Conservation (phyloP, 2,888 invertebrate genomes). For the Xylocampa areola region DNA sequence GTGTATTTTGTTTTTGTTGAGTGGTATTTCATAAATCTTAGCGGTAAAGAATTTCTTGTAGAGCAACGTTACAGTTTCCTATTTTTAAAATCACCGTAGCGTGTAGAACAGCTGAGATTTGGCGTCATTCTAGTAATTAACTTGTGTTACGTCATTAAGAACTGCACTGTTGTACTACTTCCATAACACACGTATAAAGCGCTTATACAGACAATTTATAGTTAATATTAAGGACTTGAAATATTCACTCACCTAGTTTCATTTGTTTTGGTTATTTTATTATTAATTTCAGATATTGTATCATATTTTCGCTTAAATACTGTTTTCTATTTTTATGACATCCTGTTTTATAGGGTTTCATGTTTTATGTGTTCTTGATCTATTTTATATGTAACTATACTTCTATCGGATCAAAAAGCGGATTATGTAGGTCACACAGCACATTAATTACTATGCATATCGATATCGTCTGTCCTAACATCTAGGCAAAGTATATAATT, state of each 20-base stretch:
- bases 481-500: no score
- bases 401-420: no score
- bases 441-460: no score
- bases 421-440: no score
- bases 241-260: constrained; percentile 48
- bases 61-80: constrained; percentile 58
- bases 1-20: constrained; percentile 44
- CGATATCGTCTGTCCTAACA: no score
- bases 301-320: constrained; percentile 42
- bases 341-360: constrained; percentile 32
- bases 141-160: constrained; percentile 54
- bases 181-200: constrained; percentile 30
- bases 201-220: constrained; percentile 23
- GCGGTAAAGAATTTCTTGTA: constrained; percentile 52
- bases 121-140: constrained; percentile 62
- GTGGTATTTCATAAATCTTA: constrained; percentile 53
- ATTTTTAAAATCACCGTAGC: constrained; percentile 60
- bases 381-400: no score
- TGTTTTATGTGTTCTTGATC: neutral
- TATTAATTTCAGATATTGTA: constrained; percentile 37
- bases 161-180: constrained; percentile 56
- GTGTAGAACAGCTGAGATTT: constrained; percentile 63
- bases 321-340: constrained; percentile 15
- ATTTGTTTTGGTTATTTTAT: constrained; percentile 42
- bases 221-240: constrained; percentile 40